phyloP scores from a whole-genome alignment of 1,140 invertebrate species.

The Hycleus phaleratus region DNA sequence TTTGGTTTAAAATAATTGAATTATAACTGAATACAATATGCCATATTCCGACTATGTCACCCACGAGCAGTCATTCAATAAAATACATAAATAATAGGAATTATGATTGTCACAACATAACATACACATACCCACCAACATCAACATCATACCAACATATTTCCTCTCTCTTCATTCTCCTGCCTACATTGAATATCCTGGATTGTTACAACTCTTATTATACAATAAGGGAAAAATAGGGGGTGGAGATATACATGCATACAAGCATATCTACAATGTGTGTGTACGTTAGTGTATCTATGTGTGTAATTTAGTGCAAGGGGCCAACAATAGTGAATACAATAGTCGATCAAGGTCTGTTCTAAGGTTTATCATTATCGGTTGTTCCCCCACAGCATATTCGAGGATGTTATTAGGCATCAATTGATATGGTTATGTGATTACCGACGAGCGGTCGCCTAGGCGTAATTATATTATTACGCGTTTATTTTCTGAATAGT shows the following conservation, averaged over 20 bases:
- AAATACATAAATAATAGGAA: conserved; percentile 19
- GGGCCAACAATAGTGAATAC: conserved; percentile 20
- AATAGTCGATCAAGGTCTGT: conserved; percentile 28
- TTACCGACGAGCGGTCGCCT: conserved; percentile 32
- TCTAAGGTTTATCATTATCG: conserved; percentile 23
- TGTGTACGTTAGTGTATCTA: conserved; percentile 2
- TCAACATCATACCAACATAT: no score
- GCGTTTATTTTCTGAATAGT: conserved; percentile 1
- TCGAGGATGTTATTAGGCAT: conserved; percentile 38
- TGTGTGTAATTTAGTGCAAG: not conserved
- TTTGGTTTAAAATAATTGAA: no score
- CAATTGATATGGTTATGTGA: conserved; percentile 41
- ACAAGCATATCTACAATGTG: conserved; percentile 17
- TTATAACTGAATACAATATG: no score
- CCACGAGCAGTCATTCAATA: no score
- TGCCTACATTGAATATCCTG: not conserved
- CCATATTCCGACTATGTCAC: no score
- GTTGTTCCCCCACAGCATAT: conserved; percentile 4
- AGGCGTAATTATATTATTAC: conserved; percentile 37
- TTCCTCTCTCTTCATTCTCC: not conserved
- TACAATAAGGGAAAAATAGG: not conserved
- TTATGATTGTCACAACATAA: conserved; percentile 31
- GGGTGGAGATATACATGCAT: not conserved
- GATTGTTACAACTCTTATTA: not conserved
- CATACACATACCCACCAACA: conserved; percentile 15